Evolutionary conservation across 2,888 invertebrate species (phyloP), one percentile per base, ranked within the genome.

Genomic region (Campoplex capitator): DNA sequence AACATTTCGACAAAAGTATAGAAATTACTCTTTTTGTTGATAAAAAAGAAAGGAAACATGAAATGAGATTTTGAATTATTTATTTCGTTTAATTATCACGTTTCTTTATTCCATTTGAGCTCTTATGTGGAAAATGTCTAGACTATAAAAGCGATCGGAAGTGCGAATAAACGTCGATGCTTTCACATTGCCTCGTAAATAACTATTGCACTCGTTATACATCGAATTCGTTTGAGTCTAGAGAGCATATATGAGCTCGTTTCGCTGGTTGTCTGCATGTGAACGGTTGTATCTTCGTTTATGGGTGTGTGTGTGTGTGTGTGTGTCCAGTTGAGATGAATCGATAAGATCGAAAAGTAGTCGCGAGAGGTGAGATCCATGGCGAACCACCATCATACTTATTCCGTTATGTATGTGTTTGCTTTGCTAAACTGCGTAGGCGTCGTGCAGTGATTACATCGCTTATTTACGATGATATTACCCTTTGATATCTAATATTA

Each of bases 281-380:
- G 32, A 38, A 77, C 35, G 48, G 28, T 45, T 28, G 35, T 58
- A 73, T 77, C 8, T 54, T 58, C 54, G 45, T 75, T 13, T 65
- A 6, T 38, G 38, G 2, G 38, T 38, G 38, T 38, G 38, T 38
- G 38, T 38, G 38, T 38, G 38, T 38, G 42, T 65, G 62, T 65
- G 48, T 45, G 67, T 45, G 75, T 75, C 81, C 81, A 75, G 32
- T 13, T 54, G 76, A 80, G 83, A 86, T 80, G 65, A 75, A 86
- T 83, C 86, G 86, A 86, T 86, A 86, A 86, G 86, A 86, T 86
- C 76, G 80, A 80, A 86, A 83, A 81, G 80, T 83, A 86, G 86
- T 86, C 76, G 83, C 71, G 48, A 86, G 75, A 71, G 45, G 58
- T 68, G 80, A 83, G 83, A 86, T 86, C 85, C 68, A 70, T 83